Evolutionary conservation across 1,140 invertebrate genomes (phyloP), one percentile per base, ranked within the genome.

Genomic region (Calosoma granatense): DNA sequence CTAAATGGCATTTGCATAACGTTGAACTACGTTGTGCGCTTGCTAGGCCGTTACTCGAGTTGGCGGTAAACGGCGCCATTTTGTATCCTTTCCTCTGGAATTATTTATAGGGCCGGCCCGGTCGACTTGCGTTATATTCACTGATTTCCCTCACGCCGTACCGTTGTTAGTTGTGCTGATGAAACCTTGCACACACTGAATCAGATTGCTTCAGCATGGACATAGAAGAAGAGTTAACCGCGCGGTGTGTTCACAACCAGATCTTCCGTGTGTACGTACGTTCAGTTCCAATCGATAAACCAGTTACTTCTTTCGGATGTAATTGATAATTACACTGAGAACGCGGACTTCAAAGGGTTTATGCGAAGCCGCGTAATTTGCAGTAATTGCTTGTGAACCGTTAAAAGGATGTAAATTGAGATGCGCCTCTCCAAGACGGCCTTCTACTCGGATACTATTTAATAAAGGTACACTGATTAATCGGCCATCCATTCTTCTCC

Each of bases 401-500:
- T 60, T 55, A 60, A 60, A 60, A 60, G 58, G 59, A 60, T 60
- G 57, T 60, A 60, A 56, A 59, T 59, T 59, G 53, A 53, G 53
- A 30, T 54, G 53, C 55, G 6, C 26, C 6, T 36, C 26, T 36
- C n/a, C n/a, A 36, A 36, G n/a, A 36, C 26, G 6, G 26, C 26
- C 26, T 9, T 36, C 26, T 36, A 9, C 26, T 36, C 26, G n/a
- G 26, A 36, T 36, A n/a, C 6, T 36, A n/a, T n/a, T n/a, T 9
- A 36, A 36, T 36, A 6, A 36, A 9, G 26, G 26, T 36, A 9
- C n/a, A 36, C 26, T 36, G 26, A 36, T 36, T 36, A 36, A 36
- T 36, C 26, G 26, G n/a, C 26, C 6, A n/a, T n/a, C n/a, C n/a
- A 36, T n/a, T 36, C 26, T 9, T 36, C 26, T 9, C 26, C n/a